phyloP scores from a whole-genome alignment of 1,140 invertebrate genomes.

The Temnothorax curvispinosus region DNA sequence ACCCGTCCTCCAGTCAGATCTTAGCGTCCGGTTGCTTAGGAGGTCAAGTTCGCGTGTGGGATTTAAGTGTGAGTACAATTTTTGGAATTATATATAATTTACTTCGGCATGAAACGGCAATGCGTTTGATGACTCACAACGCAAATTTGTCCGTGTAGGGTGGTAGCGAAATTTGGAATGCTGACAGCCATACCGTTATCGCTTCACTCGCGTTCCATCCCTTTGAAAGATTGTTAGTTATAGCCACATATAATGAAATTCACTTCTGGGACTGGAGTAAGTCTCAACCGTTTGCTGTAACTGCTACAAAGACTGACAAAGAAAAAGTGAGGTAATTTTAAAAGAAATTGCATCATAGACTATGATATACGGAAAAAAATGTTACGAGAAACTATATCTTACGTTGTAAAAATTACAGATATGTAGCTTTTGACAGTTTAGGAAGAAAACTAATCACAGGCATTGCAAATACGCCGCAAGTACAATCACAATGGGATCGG shows the following conservation, averaged over 20 bases:
- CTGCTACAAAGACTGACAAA: slow-evolving; percentile 89
- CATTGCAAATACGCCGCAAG: slow-evolving; percentile 89
- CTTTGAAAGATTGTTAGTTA: slow-evolving; percentile 92
- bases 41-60: slow-evolving; percentile 96
- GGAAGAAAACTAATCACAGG: slow-evolving; percentile 95
- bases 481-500: slow-evolving; percentile 86
- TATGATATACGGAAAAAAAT: slow-evolving; percentile 48
- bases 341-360: slow-evolving; percentile 20
- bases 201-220: slow-evolving; percentile 96
- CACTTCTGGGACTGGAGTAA: slow-evolving; percentile 97
- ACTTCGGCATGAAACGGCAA: neutral
- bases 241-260: slow-evolving; percentile 94
- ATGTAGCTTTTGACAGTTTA: slow-evolving; percentile 93
- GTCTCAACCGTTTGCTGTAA: slow-evolving; percentile 91
- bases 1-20: slow-evolving; percentile 93
- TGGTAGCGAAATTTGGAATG: slow-evolving; percentile 94
- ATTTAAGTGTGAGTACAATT: slow-evolving; percentile 90
- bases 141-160: slow-evolving; percentile 86
- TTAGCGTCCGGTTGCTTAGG: slow-evolving; percentile 95
- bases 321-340: slow-evolving; percentile 90
- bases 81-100: neutral
- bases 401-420: slow-evolving; percentile 86
- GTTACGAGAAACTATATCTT: neutral
- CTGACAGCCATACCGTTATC: slow-evolving; percentile 90
- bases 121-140: slow-evolving; percentile 8